Evolutionary conservation across 1,140 invertebrate species (phyloP).

Genomic region (Neodiprion fabricii): DNA sequence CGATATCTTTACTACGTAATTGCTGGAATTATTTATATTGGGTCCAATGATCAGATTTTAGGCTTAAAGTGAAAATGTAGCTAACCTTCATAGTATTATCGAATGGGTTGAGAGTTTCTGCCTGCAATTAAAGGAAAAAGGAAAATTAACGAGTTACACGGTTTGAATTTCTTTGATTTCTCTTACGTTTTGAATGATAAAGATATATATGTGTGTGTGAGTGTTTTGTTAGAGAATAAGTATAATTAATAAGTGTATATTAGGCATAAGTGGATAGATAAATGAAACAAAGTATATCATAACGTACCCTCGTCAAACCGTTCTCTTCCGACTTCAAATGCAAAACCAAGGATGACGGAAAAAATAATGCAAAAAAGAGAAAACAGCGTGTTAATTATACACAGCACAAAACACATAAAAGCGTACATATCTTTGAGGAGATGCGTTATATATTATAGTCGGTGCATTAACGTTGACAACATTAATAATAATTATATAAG

Average conservation of each 20-base stretch:
- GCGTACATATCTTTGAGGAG: slow-evolving; percentile 16
- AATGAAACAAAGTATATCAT: slow-evolving; percentile 17
- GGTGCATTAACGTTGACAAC: not conserved
- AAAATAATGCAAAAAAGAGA: slow-evolving; percentile 54
- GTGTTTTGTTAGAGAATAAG: slow-evolving; percentile 33
- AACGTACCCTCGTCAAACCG: slow-evolving; percentile 69
- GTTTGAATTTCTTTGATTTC: not conserved
- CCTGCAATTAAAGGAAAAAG: slow-evolving; percentile 58
- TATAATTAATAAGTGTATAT: slow-evolving; percentile 24
- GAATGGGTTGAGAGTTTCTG: slow-evolving; percentile 88
- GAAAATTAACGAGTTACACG: slow-evolving; percentile 23
- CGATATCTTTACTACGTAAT: not conserved
- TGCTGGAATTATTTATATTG: slow-evolving; percentile 6
- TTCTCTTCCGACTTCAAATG: slow-evolving; percentile 66
- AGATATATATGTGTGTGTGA: slow-evolving; percentile 33
- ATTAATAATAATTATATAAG: slow-evolving; percentile 24
- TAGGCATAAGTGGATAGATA: slow-evolving; percentile 10
- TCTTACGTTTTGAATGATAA: slow-evolving; percentile 13
- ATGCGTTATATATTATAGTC: not conserved
- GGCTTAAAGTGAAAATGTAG: not conserved
- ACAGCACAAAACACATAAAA: slow-evolving; percentile 28
- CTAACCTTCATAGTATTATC: slow-evolving; percentile 70
- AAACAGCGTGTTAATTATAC: slow-evolving; percentile 50
- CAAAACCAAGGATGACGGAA: slow-evolving; percentile 52
- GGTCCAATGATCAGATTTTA: not conserved